Conservation (phyloP, 2,888 invertebrate species). For the Callimorpha dominula region DNA sequence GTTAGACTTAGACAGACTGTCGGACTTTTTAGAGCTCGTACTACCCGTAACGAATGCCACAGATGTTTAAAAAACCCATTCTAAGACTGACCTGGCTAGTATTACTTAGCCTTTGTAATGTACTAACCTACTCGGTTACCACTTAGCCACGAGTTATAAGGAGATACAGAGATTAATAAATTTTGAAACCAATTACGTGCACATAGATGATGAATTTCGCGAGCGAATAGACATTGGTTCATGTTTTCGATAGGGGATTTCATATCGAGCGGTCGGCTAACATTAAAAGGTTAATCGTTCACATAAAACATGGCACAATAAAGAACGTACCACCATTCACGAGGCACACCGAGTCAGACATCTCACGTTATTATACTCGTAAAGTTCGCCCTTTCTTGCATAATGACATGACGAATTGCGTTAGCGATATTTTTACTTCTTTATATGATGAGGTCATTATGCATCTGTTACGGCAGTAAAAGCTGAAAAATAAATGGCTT, state of each 20-base stretch:
- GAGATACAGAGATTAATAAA: too few species aligned
- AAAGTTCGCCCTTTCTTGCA: conserved; percentile 86
- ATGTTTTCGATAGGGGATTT: conserved; percentile 61
- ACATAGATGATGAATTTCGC: not conserved
- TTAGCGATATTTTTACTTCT: conserved; percentile 84
- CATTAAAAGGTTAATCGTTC: conserved; percentile 86
- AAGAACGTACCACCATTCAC: conserved; percentile 82
- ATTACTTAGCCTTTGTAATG: too few species aligned
- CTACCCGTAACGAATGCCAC: too few species aligned
- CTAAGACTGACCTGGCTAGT: too few species aligned
- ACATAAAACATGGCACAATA: conserved; percentile 85
- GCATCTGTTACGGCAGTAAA: conserved; percentile 70
- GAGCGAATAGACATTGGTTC: not conserved
- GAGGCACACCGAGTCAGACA: conserved; percentile 81
- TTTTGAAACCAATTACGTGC: too few species aligned
- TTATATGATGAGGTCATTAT: conserved; percentile 82
- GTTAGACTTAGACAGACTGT: too few species aligned
- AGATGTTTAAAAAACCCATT: too few species aligned
- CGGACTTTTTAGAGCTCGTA: too few species aligned
- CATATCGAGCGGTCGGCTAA: conserved; percentile 73
- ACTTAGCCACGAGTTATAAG: too few species aligned
- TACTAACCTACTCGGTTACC: too few species aligned
- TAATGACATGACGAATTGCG: conserved; percentile 87
- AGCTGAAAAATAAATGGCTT: conserved; percentile 58
- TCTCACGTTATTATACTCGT: conserved; percentile 86